phyloP scores from a whole-genome alignment of 2,113 vertebrate species.

The Sylvilagus bachmani region DNA sequence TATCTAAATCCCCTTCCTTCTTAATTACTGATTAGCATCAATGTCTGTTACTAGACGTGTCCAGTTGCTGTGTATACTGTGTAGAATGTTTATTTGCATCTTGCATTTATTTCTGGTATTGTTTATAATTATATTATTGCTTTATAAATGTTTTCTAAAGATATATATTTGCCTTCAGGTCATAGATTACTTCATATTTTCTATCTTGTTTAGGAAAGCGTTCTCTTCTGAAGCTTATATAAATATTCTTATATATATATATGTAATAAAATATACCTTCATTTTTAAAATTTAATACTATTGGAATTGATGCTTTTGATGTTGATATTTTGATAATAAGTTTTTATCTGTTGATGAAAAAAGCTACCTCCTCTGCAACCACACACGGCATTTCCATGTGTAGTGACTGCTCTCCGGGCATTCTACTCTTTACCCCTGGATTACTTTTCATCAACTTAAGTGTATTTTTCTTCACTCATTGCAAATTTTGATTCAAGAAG shows the following conservation, averaged over 20 bases:
- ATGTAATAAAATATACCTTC: not conserved
- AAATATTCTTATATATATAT: not conserved
- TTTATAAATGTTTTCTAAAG: not conserved
- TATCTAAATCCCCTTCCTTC: not conserved
- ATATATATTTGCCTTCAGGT: not conserved
- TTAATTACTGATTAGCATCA: not conserved
- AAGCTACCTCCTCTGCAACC: fast-evolving
- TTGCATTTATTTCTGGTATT: not conserved
- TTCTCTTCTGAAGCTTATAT: not conserved
- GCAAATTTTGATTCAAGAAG: not conserved
- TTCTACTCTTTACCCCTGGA: not conserved
- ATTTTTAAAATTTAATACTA: not conserved
- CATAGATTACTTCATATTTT: not conserved
- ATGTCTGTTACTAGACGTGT: not conserved
- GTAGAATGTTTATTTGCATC: not conserved
- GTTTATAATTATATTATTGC: not conserved
- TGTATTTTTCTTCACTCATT: not conserved
- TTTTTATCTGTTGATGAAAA: not conserved
- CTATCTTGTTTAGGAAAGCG: not conserved
- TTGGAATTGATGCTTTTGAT: not conserved
- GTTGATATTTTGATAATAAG: not conserved
- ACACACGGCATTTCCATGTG: not conserved
- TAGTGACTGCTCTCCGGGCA: not conserved
- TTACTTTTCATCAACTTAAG: not conserved
- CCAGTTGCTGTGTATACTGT: not conserved